These are phyloP conservation scores for Nezara viridula DNA, from an alignment of 2,888 invertebrate genomes.

Conservation along the genomic window DNA sequence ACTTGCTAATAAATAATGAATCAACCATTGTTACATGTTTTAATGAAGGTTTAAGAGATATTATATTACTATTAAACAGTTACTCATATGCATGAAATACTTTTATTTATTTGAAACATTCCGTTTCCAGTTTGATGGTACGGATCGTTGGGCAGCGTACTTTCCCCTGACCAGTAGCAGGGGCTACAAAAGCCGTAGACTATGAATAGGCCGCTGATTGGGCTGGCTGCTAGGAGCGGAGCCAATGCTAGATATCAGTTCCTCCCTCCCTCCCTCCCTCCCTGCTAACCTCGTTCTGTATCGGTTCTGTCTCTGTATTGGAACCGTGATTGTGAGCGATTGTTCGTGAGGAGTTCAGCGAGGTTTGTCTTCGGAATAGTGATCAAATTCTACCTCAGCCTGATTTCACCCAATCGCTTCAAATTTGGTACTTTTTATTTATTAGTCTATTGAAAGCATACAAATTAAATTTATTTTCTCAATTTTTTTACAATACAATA, in stretches of 20 bases:
- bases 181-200: neutral
- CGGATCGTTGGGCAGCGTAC: neutral
- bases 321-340: slow-evolving; percentile 1
- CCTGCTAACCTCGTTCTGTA: neutral
- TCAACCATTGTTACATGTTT: too few relatives aligned
- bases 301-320: slow-evolving; percentile 9
- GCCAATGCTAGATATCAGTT: slow-evolving; percentile 23
- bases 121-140: neutral
- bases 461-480: too few relatives aligned
- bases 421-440: neutral
- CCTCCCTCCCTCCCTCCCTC: neutral
- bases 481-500: too few relatives aligned
- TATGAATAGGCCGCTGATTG: slow-evolving; percentile 42
- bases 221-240: neutral
- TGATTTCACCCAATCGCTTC: neutral
- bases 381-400: neutral
- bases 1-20: too few relatives aligned
- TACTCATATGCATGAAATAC: too few relatives aligned
- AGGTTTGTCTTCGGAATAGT: neutral
- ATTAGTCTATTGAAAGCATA: neutral
- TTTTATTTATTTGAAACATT: neutral
- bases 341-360: neutral
- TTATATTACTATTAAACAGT: too few relatives aligned
- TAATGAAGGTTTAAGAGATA: too few relatives aligned
- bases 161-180: neutral